A percentile compares a stretch with the other conserved stretches of the same genome.
phyloP scores from a whole-genome alignment of 2,797 vertebrate species.

The Clarias laeviceps region DNA sequence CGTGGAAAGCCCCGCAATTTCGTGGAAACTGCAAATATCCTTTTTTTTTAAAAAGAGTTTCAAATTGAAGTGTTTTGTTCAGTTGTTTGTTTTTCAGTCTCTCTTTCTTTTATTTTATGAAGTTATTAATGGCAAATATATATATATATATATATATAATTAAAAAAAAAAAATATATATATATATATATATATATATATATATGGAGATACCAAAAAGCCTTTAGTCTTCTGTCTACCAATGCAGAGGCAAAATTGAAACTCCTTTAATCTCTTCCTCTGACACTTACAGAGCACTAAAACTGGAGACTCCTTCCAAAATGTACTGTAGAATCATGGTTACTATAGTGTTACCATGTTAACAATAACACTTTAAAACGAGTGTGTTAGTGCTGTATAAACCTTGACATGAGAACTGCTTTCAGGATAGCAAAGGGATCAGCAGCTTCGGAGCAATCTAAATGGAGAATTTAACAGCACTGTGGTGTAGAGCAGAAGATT shows the following conservation, averaged over 20 bases:
- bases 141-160: background rate
- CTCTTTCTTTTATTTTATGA: background rate
- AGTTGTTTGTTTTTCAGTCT: background rate
- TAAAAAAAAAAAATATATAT: no score
- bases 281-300: background rate
- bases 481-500: background rate
- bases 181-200: no score
- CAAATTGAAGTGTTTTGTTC: no score
- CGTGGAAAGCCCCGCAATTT: no score
- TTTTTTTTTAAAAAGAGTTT: no score
- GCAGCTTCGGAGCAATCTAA: background rate
- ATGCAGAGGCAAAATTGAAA: background rate
- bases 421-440: background rate
- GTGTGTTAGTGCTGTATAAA: background rate
- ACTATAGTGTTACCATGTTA: background rate
- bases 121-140: background rate
- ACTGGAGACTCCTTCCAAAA: background rate
- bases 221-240: background rate
- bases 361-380: background rate
- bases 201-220: background rate
- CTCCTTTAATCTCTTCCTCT: background rate
- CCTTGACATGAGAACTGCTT: background rate
- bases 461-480: background rate
- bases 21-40: no score
- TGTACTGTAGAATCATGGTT: background rate